Evolutionary conservation across 2,888 invertebrate species (phyloP).

Genomic region (Myopa testacea): DNA sequence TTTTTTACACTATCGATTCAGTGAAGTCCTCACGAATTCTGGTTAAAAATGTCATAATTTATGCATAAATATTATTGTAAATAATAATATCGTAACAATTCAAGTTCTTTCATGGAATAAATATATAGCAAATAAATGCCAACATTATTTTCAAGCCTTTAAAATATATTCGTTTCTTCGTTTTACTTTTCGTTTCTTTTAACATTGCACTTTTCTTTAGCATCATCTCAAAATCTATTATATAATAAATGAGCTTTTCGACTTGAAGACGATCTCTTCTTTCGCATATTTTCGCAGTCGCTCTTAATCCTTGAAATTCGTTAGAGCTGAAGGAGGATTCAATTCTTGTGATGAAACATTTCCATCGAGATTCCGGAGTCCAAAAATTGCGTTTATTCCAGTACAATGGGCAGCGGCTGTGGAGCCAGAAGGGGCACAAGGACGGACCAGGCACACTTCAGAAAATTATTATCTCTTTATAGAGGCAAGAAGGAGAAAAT

Average conservation of each 20-base stretch:
- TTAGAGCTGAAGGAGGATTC: neutral
- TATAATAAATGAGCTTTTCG: neutral
- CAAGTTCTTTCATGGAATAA: too few species aligned
- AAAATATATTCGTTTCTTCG: too few species aligned
- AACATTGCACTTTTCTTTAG: too few species aligned
- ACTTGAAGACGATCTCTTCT: neutral
- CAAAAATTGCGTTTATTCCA: constrained; percentile 26
- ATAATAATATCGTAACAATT: too few species aligned
- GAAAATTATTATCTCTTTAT: constrained; percentile 35
- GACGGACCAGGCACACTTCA: constrained; percentile 2
- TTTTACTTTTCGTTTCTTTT: too few species aligned
- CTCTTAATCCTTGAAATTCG: constrained; percentile 7
- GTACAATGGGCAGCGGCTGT: constrained; percentile 5
- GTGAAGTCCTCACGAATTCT: too few species aligned
- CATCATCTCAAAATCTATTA: neutral
- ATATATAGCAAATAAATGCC: too few species aligned
- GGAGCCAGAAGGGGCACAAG: neutral
- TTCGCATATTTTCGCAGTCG: neutral
- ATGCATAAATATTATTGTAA: too few species aligned
- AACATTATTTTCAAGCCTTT: too few species aligned
- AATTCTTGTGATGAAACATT: neutral
- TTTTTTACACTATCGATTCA: too few species aligned
- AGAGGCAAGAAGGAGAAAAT: constrained; percentile 31
- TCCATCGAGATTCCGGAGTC: constrained; percentile 4
- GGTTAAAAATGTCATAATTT: too few species aligned